Base-by-base conservation (phyloP, 2,113 vertebrate genomes). In the Tenrec ecaudatus region DNA sequence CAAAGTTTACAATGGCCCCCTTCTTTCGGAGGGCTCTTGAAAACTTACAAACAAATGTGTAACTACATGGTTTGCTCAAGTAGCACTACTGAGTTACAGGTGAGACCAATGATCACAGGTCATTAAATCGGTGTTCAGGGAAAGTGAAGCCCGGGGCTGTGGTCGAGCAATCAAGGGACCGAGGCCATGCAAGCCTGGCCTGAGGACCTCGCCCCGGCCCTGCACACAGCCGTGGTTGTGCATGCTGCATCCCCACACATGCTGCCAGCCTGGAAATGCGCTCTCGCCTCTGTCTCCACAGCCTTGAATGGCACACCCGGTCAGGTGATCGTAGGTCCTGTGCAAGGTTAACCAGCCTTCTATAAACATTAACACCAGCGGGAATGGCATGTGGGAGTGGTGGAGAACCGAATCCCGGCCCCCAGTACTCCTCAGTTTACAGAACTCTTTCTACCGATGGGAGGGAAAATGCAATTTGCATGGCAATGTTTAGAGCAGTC, bases 31-130 rank as follows among this genome's bases (percentile, higher is more conserved):
- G 81, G 84, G 92, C 95, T 96, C 94, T 97, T 94, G 95, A 94
- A 98, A 96, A 93, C 95, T 97, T 97, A 86, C 60, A 91, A 97
- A 97, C 92, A 94, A 98, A 98, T 97, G 97, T 98, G 97, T 98
- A 98, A 98, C 98, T 97, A 92, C 97, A 73, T 23, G 25, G 57
- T 94, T 90, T 95, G 94, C 81, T 95, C 68, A 7, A 98, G 97
- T 97, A 97, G 96, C 82, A 95, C 96, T 87, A 84, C 16, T 0
- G 73, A 93, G 95, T 96, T 86, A 88, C 90, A 77, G 11, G 95
- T 96, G 82, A 88, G 95, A 95, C 85, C 68, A 82, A 95, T 92
- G 95, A 95, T 40, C 83, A 97, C 97, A 96, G 92, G 25, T 90
- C 95, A 97, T 4, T 91, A 69, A 97, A 47, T 94, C 23, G 68